phyloP scores from a whole-genome alignment of 2,113 vertebrate species.

The Cephalopholis sonnerati region DNA sequence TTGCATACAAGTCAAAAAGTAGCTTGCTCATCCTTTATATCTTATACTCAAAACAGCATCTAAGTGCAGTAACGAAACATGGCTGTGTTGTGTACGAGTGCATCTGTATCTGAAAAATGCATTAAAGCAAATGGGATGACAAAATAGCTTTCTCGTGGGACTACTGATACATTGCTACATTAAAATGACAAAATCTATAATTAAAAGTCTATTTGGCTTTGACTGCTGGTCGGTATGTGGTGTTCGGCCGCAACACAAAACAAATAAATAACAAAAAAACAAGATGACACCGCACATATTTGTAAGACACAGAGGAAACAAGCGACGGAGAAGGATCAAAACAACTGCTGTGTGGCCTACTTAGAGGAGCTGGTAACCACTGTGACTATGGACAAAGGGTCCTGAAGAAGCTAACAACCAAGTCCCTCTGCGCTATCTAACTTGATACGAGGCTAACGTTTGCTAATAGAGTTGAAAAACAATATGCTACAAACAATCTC shows the following conservation, averaged over 20 bases:
- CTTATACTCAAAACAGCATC: neutral
- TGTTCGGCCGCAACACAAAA: neutral
- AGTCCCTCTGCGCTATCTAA: conserved; percentile 54
- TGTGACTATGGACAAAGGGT: conserved; percentile 82
- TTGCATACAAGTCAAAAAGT: neutral
- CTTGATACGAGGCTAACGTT: conserved; percentile 45
- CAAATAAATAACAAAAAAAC: neutral
- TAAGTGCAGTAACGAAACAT: neutral
- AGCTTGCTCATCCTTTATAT: no score
- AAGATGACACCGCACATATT: neutral
- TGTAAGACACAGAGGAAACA: neutral
- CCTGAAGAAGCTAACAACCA: conserved; percentile 64
- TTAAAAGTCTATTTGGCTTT: no score
- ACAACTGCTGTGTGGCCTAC: conserved; percentile 77
- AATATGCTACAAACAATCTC: neutral
- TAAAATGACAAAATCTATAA: neutral
- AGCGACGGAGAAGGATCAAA: conserved; percentile 58
- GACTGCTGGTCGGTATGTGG: neutral
- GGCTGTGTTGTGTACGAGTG: neutral
- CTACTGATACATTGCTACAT: neutral
- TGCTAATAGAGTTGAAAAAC: neutral
- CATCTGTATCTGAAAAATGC: neutral
- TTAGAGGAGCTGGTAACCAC: conserved; percentile 57
- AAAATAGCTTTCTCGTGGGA: neutral
- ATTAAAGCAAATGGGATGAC: neutral